Conservation (phyloP, 2,888 invertebrate genomes). For the Saturnia pavonia region DNA sequence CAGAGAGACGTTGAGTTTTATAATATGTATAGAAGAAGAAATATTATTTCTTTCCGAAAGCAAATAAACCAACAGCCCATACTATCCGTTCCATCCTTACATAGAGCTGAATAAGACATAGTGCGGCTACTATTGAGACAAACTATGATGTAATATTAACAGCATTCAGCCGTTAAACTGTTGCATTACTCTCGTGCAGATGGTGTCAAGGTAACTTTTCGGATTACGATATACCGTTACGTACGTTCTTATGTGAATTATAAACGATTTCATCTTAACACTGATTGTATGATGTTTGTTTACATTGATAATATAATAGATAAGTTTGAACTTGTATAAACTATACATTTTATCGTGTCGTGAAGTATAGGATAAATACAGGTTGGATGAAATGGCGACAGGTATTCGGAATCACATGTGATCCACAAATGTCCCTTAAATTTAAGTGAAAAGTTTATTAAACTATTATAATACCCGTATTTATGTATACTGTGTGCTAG, state of each 20-base stretch:
- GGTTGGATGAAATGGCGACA: too few species aligned
- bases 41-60: too few species aligned
- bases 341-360: too few species aligned
- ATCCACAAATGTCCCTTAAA: too few species aligned
- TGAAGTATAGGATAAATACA: too few species aligned
- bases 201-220: constrained; percentile 13
- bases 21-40: too few species aligned
- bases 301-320: not conserved
- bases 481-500: too few species aligned
- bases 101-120: not conserved
- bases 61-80: not conserved
- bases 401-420: too few species aligned
- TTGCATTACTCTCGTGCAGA: constrained; percentile 10
- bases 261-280: not conserved
- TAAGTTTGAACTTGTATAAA: too few species aligned
- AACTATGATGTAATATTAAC: constrained; percentile 1
- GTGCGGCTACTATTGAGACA: constrained; percentile 1
- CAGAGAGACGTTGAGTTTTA: too few species aligned
- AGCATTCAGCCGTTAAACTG: not conserved
- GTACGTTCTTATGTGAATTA: constrained; percentile 5
- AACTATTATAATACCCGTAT: too few species aligned
- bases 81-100: not conserved
- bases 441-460: too few species aligned
- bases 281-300: not conserved
- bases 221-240: constrained; percentile 10